Evolutionary conservation across 2,797 vertebrate species (phyloP).

Genomic region (Xenops minutus): DNA sequence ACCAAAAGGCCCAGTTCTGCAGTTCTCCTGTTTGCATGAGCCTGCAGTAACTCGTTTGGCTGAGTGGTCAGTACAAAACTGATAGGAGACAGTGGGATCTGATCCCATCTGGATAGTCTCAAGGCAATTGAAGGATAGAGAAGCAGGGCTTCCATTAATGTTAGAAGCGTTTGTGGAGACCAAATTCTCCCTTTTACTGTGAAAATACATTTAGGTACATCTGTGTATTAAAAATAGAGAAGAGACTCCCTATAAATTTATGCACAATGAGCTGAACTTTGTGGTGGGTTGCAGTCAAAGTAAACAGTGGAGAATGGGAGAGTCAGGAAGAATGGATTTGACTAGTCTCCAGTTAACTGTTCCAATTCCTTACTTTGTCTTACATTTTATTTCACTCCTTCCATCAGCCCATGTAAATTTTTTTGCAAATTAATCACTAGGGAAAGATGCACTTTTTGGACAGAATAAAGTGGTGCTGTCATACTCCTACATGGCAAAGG

Average conservation of each 20-base stretch:
- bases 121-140: not conserved
- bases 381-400: not conserved
- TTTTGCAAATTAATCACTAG: not conserved
- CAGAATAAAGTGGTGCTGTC: not conserved
- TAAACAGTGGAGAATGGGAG: not conserved
- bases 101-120: not conserved
- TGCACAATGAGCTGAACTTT: not conserved
- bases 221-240: not conserved
- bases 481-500: not conserved
- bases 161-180: not conserved
- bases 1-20: not conserved
- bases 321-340: not conserved
- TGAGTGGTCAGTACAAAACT: not conserved
- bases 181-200: not conserved
- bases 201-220: not conserved
- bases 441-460: not conserved
- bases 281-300: not conserved
- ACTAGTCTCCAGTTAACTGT: not conserved
- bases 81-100: not conserved
- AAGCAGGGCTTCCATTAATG: not conserved
- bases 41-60: not conserved
- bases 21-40: not conserved
- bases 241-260: not conserved
- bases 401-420: not conserved
- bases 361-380: not conserved